These are phyloP conservation scores for Tetragonula carbonaria DNA, from an alignment of 2,888 invertebrate genomes.

Conservation along the genomic window DNA sequence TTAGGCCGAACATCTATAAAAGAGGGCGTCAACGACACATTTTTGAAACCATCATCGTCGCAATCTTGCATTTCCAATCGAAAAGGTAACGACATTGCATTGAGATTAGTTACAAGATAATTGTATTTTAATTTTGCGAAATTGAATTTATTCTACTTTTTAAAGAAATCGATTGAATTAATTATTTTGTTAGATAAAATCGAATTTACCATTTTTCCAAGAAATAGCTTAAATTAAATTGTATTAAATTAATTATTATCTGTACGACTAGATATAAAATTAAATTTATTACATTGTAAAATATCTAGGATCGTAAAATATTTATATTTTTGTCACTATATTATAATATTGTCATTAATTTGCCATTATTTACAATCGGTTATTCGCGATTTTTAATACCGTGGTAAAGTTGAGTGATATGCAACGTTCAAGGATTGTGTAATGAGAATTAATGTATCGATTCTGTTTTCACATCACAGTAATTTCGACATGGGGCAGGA, in stretches of 20 bases:
- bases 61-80: conserved; percentile 58
- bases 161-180: too few species aligned
- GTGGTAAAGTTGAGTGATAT: not conserved
- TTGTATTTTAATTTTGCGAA: not conserved
- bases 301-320: too few species aligned
- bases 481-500: conserved; percentile 87
- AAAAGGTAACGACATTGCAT: conserved; percentile 63
- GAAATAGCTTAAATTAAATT: too few species aligned
- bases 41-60: conserved; percentile 35
- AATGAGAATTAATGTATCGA: conserved; percentile 6
- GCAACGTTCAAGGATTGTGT: not conserved
- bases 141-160: too few species aligned
- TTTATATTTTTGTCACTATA: too few species aligned
- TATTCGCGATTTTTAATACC: not conserved
- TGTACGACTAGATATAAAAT: too few species aligned
- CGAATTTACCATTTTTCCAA: too few species aligned
- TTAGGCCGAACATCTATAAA: conserved; percentile 50
- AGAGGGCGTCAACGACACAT: conserved; percentile 56
- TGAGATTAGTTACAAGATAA: not conserved
- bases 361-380: too few species aligned
- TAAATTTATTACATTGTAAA: too few species aligned
- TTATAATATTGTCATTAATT: too few species aligned
- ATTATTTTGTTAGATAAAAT: too few species aligned
- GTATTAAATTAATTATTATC: too few species aligned
- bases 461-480: conserved; percentile 80